These are phyloP conservation scores for Emberiza fucata DNA, from an alignment of 2,113 vertebrate species.

Conservation along the genomic window DNA sequence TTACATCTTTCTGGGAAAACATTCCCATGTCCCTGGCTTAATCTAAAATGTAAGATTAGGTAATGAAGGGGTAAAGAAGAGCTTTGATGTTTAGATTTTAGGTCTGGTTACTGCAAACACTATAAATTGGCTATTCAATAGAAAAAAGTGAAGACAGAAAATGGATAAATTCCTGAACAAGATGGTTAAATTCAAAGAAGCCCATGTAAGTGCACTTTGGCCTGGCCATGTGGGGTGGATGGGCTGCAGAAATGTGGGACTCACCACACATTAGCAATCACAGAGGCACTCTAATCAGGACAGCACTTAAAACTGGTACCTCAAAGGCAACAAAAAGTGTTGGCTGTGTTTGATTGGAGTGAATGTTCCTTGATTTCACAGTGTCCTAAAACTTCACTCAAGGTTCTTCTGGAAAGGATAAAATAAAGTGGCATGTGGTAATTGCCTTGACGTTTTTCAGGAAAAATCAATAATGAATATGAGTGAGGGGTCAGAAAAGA, in stretches of 20 bases:
- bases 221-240: not conserved
- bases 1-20: conserved; percentile 2
- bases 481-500: conserved; percentile 52
- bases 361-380: conserved; percentile 63
- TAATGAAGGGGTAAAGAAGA: conserved; percentile 26
- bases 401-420: conserved; percentile 26
- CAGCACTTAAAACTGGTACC: conserved; percentile 27
- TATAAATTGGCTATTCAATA: not conserved
- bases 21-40: not conserved
- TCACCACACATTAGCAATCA: conserved; percentile 23
- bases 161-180: conserved; percentile 1
- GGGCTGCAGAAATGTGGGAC: not conserved
- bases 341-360: conserved; percentile 43
- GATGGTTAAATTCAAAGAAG: not conserved
- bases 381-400: conserved; percentile 34
- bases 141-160: not conserved
- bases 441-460: conserved; percentile 58
- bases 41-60: not conserved
- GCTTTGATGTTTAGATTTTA: conserved; percentile 28
- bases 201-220: not conserved
- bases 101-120: not conserved
- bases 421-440: conserved; percentile 48
- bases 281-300: conserved; percentile 44
- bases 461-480: conserved; percentile 69
- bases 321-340: conserved; percentile 32